Evolutionary conservation across 2,888 invertebrate species (phyloP), one percentile per base, ranked within the genome.

Genomic region (Cephus rjabovi): DNA sequence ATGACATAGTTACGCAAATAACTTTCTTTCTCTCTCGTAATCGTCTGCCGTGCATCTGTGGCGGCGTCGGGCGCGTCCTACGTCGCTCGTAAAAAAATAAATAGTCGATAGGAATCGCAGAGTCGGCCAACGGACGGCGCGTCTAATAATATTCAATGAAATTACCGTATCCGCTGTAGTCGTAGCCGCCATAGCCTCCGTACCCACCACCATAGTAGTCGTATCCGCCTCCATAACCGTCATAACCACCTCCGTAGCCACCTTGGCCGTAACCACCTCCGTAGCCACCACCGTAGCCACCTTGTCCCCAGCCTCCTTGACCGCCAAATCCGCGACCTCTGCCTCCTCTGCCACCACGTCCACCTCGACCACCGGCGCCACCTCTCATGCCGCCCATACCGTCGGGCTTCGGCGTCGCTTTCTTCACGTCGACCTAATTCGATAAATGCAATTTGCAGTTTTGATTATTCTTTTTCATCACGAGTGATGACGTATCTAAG

Each of bases 381-480:
- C 94, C 94, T 40, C 93, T 92, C 90, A 93, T 93, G 82, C 93
- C 93, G 87, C 93, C 94, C 94, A 95, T 94, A 81, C 94, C 94
- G 86, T 97, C 97, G 3, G 96, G 96, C 92, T 97, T 97, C 15
- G 98, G 98, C 77, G 98, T 98, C 74, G 98, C 98, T 90, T 97
- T 96, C 93, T 98, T 98, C 69, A 98, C 98, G 92, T 98, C 98
- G 79, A 98, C 97, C 96, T 96, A 90, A 75, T 86, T 82, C 81
- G 78, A 56, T 82, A 83, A 84, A 30, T 12, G n/a, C 6, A 86
- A 86, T 85, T 87, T 85, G 78, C 77, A 77, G 75, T 70, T 70
- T 79, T 6, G 11, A 34, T 74, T 74, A 34, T 34, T 12, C 33
- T 34, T 37, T 77, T 76, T 81, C 83, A 86, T 84, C 83, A 0